A percentile compares a stretch with the other conserved stretches of the same genome.
These are phyloP conservation scores for Andrena chrysosceles DNA, from an alignment of 2,888 invertebrate species.

Conservation along the genomic window DNA sequence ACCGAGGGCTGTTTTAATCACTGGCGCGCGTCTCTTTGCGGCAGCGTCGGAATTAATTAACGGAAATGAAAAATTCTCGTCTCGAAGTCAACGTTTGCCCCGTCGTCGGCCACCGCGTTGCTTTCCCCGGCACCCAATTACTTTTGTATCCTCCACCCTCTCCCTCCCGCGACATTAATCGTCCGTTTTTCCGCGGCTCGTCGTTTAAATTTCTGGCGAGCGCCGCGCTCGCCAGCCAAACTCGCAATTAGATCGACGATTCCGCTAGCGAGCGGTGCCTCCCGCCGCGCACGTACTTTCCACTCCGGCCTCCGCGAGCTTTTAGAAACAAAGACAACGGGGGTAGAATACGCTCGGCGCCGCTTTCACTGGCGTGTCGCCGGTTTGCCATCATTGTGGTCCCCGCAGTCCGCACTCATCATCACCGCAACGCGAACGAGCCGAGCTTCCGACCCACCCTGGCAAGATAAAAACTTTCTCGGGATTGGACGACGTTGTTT, in stretches of 20 bases:
- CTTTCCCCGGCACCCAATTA: slow-evolving; percentile 24
- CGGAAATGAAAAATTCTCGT: slow-evolving; percentile 52
- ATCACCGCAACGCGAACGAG: slow-evolving; percentile 1
- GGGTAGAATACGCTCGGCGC: slow-evolving; percentile 5
- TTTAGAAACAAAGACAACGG: slow-evolving; percentile 9
- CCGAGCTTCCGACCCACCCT: slow-evolving; percentile 3
- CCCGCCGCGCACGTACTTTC: too few relatives aligned
- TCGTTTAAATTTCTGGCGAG: not conserved
- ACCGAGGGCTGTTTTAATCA: slow-evolving; percentile 43
- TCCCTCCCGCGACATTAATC: not conserved
- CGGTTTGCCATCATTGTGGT: slow-evolving; percentile 18
- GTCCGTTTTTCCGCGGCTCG: not conserved
- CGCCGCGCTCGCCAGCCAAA: not conserved
- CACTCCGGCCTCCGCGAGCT: not conserved
- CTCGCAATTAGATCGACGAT: slow-evolving; percentile 19
- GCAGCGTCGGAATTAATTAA: slow-evolving; percentile 48
- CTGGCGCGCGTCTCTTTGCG: slow-evolving; percentile 26
- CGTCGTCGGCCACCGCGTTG: not conserved
- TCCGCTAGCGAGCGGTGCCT: not conserved
- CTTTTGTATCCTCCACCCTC: not conserved
- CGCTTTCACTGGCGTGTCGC: slow-evolving; percentile 17
- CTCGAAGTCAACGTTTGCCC: not conserved
- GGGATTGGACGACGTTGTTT: slow-evolving; percentile 30
- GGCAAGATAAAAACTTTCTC: slow-evolving; percentile 26
- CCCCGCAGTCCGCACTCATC: slow-evolving; percentile 15